Base-by-base conservation (phyloP, 2,888 invertebrate species). In the Furcula furcula region DNA sequence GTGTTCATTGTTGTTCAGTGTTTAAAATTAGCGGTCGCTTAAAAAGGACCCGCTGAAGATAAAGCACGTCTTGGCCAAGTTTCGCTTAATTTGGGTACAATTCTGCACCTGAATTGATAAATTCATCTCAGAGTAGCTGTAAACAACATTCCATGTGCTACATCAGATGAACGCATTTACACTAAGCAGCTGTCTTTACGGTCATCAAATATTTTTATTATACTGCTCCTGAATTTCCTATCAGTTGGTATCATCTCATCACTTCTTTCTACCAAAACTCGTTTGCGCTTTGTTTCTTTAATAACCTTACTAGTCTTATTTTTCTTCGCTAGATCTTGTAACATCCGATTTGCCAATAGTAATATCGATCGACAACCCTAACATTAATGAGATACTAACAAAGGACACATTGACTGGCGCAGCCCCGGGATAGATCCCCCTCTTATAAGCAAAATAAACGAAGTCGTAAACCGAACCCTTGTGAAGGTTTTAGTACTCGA, bases 381-480 rank as follows among this genome's bases (percentile, higher is more conserved):
- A 65, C 63, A 63, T 58, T 55, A 58, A 64, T 55, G 52, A 59
- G 33, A 29, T 19, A 53, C 54, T 55, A 69, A 83, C 76, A 81
- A 78, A 66, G 65, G 54, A 59, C 56, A 62, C 74, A 75, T 72
- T 76, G 76, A 77, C 69, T 67, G 75, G 73, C n/a, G n/a, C 77
- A 73, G 55, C 49, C 55, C 50, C 45, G 55, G 52, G 62, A 69
- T 62, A 68, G 70, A 67, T 75, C 79, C 76, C n/a, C 74, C 71
- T 64, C 74, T 64, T 55, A 64, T 52, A 65, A n/a, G 70, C 67
- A 62, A 73, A 75, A 81, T 70, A 76, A 79, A 76, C 74, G 76
- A 55, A 59, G 64, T 76, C 77, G 73, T 85, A 84, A 85, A 81
- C 67, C 66, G 64, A 55, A 69, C 74, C 84, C 75, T 74, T 70